Percentiles rank a stretch among this genome's conserved stretches.
phyloP scores from a whole-genome alignment of 1,140 invertebrate genomes.

The Phymorhynchus buccinoides region DNA sequence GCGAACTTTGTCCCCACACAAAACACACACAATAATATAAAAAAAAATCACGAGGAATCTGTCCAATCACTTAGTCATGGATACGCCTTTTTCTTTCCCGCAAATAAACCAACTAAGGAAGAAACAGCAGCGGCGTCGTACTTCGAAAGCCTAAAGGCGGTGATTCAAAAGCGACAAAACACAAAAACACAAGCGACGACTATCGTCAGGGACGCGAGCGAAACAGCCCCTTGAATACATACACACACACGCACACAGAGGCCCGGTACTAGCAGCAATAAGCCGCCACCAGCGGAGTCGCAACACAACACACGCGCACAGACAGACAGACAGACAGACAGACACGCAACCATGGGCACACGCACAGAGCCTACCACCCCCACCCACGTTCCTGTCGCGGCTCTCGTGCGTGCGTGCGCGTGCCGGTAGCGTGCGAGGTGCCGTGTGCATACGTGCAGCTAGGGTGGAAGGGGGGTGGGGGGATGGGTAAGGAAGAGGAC shows the following conservation, averaged over 20 bases:
- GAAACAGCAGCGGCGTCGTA: not conserved
- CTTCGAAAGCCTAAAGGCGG: not conserved
- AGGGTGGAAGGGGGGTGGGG: not conserved
- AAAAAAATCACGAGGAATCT: no score
- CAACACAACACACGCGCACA: no score
- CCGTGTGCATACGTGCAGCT: constrained; percentile 9
- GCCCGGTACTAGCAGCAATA: not conserved
- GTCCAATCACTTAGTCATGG: no score
- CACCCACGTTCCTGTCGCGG: not conserved
- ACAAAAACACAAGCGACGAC: not conserved
- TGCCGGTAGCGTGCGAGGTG: not conserved
- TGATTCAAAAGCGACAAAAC: not conserved
- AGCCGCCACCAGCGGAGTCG: no score
- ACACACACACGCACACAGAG: constrained; percentile 12
- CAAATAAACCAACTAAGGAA: not conserved
- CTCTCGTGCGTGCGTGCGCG: not conserved
- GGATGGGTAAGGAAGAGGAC: not conserved
- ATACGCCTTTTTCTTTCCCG: not conserved
- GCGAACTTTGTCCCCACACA: no score
- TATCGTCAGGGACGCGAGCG: not conserved
- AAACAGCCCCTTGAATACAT: not conserved
- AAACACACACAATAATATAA: no score
- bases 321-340: no score
- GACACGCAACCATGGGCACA: no score
- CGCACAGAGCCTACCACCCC: not conserved